Conservation (phyloP, 2,113 vertebrate genomes). For the Acrocephalus arundinaceus region DNA sequence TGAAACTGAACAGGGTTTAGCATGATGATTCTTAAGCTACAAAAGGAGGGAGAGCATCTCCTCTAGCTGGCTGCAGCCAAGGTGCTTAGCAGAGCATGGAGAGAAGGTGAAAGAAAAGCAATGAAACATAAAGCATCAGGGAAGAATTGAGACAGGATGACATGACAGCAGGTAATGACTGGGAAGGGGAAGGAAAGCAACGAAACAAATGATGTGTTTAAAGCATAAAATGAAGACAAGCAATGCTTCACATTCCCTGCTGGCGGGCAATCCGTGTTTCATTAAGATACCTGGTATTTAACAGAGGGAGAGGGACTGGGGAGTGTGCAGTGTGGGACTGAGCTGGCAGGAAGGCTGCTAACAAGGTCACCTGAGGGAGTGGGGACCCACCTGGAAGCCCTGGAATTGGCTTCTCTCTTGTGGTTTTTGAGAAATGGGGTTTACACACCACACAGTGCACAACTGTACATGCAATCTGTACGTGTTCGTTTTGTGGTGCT, state of each 20-base stretch:
- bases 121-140: neutral
- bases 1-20: neutral
- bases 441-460: neutral
- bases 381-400: neutral
- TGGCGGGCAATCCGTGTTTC: neutral
- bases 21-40: neutral
- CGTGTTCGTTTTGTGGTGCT: rapidly evolving
- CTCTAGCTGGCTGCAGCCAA: neutral
- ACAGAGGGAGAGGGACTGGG: neutral
- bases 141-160: constrained; percentile 5
- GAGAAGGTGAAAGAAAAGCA: neutral
- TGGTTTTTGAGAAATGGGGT: rapidly evolving
- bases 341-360: neutral
- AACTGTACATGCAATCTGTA: neutral
- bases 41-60: neutral
- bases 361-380: neutral
- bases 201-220: neutral
- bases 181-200: constrained; percentile 11
- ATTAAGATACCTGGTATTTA: neutral
- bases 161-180: constrained; percentile 8
- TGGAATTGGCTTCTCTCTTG: neutral
- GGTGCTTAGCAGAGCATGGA: neutral
- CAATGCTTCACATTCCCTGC: neutral
- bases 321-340: neutral
- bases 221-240: constrained; percentile 12